These are phyloP conservation scores for Rynchops niger DNA, from an alignment of 2,113 vertebrate genomes.

Conservation along the genomic window DNA sequence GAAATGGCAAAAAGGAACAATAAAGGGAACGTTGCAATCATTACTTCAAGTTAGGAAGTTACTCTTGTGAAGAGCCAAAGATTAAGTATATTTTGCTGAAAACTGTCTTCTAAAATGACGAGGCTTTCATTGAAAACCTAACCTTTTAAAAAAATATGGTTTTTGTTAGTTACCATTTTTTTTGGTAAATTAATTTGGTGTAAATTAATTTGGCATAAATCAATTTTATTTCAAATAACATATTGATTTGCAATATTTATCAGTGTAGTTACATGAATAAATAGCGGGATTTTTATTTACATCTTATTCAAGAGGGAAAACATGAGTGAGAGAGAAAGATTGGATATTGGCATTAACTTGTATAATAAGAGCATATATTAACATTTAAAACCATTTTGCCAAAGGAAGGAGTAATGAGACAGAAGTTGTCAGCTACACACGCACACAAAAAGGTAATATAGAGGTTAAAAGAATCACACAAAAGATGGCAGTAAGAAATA, in stretches of 20 bases:
- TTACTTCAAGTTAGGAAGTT: neutral
- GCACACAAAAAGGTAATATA: neutral
- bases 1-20: neutral
- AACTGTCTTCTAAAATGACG: neutral
- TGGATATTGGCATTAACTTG: neutral
- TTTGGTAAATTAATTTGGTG: too few relatives aligned
- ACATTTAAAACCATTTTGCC: neutral
- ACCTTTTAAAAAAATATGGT: neutral
- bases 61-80: neutral
- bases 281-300: neutral
- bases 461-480: neutral
- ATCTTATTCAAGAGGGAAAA: neutral
- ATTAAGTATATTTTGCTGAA: neutral
- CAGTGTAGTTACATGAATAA: neutral
- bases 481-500: neutral
- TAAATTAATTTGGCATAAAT: neutral
- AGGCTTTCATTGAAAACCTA: neutral
- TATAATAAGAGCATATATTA: neutral
- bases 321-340: neutral
- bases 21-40: neutral
- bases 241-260: neutral
- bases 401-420: neutral
- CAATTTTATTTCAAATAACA: neutral
- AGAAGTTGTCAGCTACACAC: neutral
- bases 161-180: too few relatives aligned